Percentiles rank a stretch among this genome's conserved stretches.
Conservation (phyloP, 1,140 invertebrate genomes). For the Musca domestica region DNA sequence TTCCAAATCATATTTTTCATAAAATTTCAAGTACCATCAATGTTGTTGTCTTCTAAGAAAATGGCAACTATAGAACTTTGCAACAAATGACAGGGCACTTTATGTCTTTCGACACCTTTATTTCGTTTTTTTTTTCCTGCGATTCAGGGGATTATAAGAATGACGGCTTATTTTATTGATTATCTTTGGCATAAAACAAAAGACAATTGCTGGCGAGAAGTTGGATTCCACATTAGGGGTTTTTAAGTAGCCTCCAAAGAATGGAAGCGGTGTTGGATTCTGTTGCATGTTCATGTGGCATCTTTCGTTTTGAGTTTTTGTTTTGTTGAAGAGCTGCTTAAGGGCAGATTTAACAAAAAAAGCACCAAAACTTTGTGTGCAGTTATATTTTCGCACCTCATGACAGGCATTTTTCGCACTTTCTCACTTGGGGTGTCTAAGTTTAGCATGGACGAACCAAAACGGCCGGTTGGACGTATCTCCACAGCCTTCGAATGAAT, state of each 20-base stretch:
- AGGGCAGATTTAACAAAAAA: neutral
- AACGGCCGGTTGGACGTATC: neutral
- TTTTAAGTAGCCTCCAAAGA: neutral
- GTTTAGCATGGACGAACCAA: too few relatives aligned
- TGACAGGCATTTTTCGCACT: slow-evolving; percentile 51
- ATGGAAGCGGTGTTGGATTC: neutral
- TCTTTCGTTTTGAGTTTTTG: neutral
- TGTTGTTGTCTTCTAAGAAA: neutral
- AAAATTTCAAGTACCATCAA: neutral
- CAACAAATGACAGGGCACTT: too few relatives aligned
- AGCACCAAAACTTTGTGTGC: neutral
- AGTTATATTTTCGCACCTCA: slow-evolving; percentile 51
- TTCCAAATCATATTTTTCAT: too few relatives aligned
- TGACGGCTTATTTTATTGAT: slow-evolving; percentile 19
- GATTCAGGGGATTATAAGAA: neutral
- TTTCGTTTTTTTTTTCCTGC: too few relatives aligned
- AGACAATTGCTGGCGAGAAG: neutral
- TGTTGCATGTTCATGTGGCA: neutral
- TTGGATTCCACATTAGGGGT: neutral
- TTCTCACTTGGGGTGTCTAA: slow-evolving; percentile 24
- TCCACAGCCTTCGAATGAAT: too few relatives aligned
- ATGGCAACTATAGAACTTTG: neutral
- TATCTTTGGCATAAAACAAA: slow-evolving; percentile 3
- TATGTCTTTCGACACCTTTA: too few relatives aligned
- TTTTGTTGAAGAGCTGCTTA: neutral